Evolutionary conservation across 2,797 vertebrate genomes (phyloP), one percentile per base, ranked within the genome.

Genomic region (Euthynnus affinis): DNA sequence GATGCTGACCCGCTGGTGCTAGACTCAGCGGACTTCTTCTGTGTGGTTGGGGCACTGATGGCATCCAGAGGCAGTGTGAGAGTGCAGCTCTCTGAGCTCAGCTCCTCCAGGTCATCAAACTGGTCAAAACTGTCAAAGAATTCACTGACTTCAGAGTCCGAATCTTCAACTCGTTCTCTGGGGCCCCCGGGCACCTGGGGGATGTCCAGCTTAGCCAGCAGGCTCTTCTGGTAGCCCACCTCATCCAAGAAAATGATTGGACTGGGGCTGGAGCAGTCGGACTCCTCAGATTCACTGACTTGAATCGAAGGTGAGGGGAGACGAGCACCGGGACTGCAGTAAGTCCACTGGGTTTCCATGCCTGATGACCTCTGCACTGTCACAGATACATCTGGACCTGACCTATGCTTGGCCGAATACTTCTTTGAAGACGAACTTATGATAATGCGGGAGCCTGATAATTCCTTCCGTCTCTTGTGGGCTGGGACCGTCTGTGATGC

Each of bases 51-150:
- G 32, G 88, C 14, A 76, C 79, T 91, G 60, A 88, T 74, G 23
- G 87, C 88, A 83, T 97, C 96, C 84, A 95, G 86, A 78, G 92
- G 92, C 88, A 96, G 94, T 14, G 84, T 81, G 0, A 94, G 87
- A 15, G 92, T 92, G 77, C 90, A 87, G 88, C 90, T 92, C 55
- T 93, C 93, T 9, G 89, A 90, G 80, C 87, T 93, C 32, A 90
- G 81, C 32, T 93, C 94, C 8, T 98, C 97, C 61, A 97, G 88
- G 61, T 99, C 98, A 90, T 99, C 98, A 72, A 99, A 98, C 74
- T 96, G 97, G 94, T 99, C 98, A 91, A 99, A 99, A 85, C 98
- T 99, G 92, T 99, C 98, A 85, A 99, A 99, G 94, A 99, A 99
- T 86, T 99, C 98, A 90, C 98, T 98, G 34, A 99, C 95, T 96